Conservation (phyloP, 2,797 vertebrate genomes). For the Channa striata region DNA sequence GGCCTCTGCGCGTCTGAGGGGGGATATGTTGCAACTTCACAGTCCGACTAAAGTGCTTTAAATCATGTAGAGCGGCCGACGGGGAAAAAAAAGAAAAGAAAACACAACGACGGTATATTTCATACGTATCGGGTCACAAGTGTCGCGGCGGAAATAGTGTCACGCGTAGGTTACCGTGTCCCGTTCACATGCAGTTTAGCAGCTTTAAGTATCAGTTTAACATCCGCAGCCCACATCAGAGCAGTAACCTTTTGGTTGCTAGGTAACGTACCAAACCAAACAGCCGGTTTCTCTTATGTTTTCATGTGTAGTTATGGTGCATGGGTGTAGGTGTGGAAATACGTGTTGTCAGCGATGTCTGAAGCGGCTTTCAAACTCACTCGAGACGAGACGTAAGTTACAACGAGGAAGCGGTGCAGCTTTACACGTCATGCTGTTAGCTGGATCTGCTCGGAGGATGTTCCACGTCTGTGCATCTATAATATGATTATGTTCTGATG, state of each 20-base stretch:
- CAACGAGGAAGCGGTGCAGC: no score
- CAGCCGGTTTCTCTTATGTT: background rate
- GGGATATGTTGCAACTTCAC: conserved; percentile 35
- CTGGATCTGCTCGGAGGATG: no score
- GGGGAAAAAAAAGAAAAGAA: background rate
- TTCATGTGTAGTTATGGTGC: conserved; percentile 22
- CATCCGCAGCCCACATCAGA: conserved; percentile 2
- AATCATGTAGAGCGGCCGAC: conserved; percentile 34
- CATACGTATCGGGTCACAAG: no score
- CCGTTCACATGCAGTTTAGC: background rate
- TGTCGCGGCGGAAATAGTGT: background rate
- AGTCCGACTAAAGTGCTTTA: conserved; percentile 24
- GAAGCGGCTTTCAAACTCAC: background rate
- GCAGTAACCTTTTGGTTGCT: conserved; percentile 28
- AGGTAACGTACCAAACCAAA: conserved; percentile 14
- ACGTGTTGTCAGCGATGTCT: background rate
- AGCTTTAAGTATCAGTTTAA: background rate
- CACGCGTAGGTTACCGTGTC: background rate
- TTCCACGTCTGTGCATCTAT: no score
- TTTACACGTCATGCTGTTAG: no score
- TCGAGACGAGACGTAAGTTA: no score
- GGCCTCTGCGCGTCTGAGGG: conserved; percentile 28
- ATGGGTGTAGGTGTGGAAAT: background rate
- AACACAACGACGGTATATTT: background rate
- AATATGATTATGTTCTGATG: no score